Evolutionary conservation across 1,140 invertebrate species (phyloP), one percentile per base, ranked within the genome.

Genomic region (Bombus affinis): DNA sequence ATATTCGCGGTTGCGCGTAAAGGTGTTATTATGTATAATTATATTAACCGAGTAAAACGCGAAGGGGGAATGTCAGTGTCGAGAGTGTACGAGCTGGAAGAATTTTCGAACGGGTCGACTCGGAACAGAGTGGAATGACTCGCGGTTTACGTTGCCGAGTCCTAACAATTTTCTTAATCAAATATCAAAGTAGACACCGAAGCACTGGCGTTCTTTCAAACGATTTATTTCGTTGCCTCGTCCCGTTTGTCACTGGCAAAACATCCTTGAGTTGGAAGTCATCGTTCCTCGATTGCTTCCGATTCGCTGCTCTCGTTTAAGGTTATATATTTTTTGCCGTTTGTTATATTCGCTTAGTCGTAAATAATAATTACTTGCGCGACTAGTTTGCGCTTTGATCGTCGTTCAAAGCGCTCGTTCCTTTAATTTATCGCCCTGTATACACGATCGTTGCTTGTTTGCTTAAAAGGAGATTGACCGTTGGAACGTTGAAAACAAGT

Each of bases 21-120:
- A 86, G 90, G 57, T 86, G 85, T 90, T 88, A 90, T 92, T 89
- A 91, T 83, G 83, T 79, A 79, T 84, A 87, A 92, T 91, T 91
- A 89, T 72, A 42, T 71, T 73, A 72, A 87, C 66, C 65, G 76
- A 65, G 79, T 84, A 84, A 88, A 81, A 88, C 78, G 32, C 32
- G 32, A 32, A 32, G 32, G 35, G n/a, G 73, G 76, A 35, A 66
- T 6, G 62, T 83, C 65, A 70, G 65, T 57, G 84, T 85, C 68
- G 88, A 66, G 75, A n/a, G 75, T 39, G 35, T 8, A 57, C 68
- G 28, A 62, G 80, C 22, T 4, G 28, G 15, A 78, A 75, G 72
- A 82, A 66, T 44, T 25, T 59, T 65, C 32, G 62, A 79, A 89
- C 85, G 25, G 57, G 22, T 39, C 22, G 81, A 81, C 68, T 84